phyloP scores from a whole-genome alignment of 2,113 vertebrate genomes.

The Cairina moschata region DNA sequence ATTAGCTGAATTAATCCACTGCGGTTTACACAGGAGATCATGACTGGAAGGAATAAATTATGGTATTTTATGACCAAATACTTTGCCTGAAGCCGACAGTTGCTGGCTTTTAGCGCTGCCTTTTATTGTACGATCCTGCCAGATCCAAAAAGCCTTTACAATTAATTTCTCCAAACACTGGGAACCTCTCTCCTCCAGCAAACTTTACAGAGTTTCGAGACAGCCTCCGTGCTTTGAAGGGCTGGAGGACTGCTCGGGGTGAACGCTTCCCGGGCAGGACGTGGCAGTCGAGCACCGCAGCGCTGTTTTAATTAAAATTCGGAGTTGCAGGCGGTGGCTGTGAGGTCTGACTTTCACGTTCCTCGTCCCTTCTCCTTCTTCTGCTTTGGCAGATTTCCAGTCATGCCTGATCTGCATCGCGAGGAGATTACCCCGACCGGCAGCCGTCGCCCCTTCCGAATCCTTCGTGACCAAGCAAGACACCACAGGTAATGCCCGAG shows the following conservation, averaged over 20 bases:
- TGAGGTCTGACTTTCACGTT: not conserved
- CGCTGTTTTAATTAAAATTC: not conserved
- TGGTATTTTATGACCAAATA: constrained; percentile 17
- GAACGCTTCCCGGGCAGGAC: not conserved
- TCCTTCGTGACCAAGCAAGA: constrained; percentile 97
- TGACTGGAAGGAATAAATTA: constrained; percentile 57
- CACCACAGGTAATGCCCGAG: constrained; percentile 86
- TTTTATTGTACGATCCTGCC: constrained; percentile 3
- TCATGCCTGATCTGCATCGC: constrained; percentile 95
- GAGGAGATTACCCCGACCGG: constrained; percentile 85
- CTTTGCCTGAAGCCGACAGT: constrained; percentile 24
- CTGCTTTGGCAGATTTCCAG: constrained; percentile 85
- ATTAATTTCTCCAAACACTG: constrained; percentile 35
- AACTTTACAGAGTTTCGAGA: not conserved
- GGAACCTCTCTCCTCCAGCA: not conserved
- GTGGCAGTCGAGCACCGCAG: not conserved
- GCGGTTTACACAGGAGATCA: constrained; percentile 27
- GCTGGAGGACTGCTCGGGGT: not conserved
- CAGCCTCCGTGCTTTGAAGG: not conserved
- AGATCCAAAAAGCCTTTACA: not conserved
- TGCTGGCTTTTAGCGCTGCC: constrained; percentile 26
- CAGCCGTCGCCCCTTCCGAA: constrained; percentile 81
- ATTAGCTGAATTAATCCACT: constrained; percentile 50
- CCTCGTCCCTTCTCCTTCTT: not conserved
- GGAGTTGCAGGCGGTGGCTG: not conserved